Base-by-base conservation (phyloP, 2,797 vertebrate species). In the Erpetoichthys calabaricus region DNA sequence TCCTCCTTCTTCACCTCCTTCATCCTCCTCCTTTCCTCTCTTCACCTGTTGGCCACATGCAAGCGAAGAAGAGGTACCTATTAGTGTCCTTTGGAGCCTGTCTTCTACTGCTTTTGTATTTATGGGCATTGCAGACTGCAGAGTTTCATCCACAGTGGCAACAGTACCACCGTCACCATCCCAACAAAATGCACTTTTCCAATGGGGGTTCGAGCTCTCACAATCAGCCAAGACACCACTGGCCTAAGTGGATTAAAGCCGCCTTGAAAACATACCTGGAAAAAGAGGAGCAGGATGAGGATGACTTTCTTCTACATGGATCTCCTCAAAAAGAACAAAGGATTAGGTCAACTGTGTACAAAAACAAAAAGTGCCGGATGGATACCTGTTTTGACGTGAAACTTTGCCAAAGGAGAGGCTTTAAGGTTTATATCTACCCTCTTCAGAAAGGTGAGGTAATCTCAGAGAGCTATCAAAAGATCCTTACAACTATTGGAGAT, bases 21-120 rank as follows among this genome's bases (percentile, higher is more conserved):
- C 44, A 64, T 51, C 57, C 55, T 63, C 62, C 56, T 64, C 51
- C 45, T 67, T 45, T 57, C 60, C 53, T 65, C 67, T 66, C 66
- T 66, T 61, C 60, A 60, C 58, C 76, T 70, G 25, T 80, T 81
- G 85, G 74, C 84, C 85, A 84, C 85, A 88, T 88, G 86, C 86
- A 89, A 84, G 86, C 86, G 75, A 89, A 83, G 84, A 89, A 88
- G 83, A 81, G 85, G 73, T 88, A 87, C 81, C 82, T 88, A 80
- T 83, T 89, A 42, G 83, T 85, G 77, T 88, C 85, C 79, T 79
- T 83, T 70, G 84, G 80, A 76, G 86, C 78, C 73, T 83, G 80
- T 79, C 79, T 85, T 75, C 73, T 86, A 67, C 84, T 86, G 74
- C 80, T 88, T 64, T 64, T 82, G 71, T 87, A 87, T 71, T 72